phyloP scores from a whole-genome alignment of 2,888 invertebrate species.

The Euphydryas editha region DNA sequence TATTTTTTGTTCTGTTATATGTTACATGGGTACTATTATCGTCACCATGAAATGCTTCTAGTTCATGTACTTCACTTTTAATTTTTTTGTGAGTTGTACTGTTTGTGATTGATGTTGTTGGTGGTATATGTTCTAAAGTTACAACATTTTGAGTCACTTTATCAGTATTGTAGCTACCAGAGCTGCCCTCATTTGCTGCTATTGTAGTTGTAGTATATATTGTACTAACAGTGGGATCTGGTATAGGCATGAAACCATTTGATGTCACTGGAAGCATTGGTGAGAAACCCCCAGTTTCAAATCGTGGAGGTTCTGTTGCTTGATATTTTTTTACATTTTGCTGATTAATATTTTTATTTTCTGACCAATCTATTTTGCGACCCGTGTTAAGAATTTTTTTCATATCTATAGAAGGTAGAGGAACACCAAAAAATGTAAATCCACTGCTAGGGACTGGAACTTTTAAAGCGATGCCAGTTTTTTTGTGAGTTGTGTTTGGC shows the following conservation, averaged over 20 bases:
- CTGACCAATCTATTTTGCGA: conserved; percentile 76
- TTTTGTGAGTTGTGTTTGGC: conserved; percentile 63
- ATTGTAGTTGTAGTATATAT: conserved; percentile 53
- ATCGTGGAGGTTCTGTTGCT: conserved; percentile 81
- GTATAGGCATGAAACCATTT: conserved; percentile 89
- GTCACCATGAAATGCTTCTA: conserved; percentile 70
- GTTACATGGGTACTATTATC: conserved; percentile 72
- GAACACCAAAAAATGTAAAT: conserved; percentile 94
- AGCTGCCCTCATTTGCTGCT: conserved; percentile 48
- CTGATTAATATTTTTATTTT: conserved; percentile 56
- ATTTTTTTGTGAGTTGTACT: conserved; percentile 70
- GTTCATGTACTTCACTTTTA: conserved; percentile 75
- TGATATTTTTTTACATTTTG: conserved; percentile 67
- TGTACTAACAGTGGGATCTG: conserved; percentile 64
- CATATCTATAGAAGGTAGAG: conserved; percentile 88
- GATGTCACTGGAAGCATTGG: conserved; percentile 88
- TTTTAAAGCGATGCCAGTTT: conserved; percentile 64
- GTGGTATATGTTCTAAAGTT: conserved; percentile 56
- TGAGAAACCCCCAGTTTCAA: conserved; percentile 90
- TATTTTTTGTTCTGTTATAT: conserved; percentile 74
- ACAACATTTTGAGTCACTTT: conserved; percentile 53
- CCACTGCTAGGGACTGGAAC: conserved; percentile 85
- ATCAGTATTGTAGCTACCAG: conserved; percentile 54
- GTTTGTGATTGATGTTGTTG: conserved; percentile 55
- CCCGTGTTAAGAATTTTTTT: conserved; percentile 85